A percentile compares a stretch with the other conserved stretches of the same genome.
These are phyloP conservation scores for Capricornis sumatraensis DNA, from an alignment of 2,113 vertebrate species.

Conservation along the genomic window DNA sequence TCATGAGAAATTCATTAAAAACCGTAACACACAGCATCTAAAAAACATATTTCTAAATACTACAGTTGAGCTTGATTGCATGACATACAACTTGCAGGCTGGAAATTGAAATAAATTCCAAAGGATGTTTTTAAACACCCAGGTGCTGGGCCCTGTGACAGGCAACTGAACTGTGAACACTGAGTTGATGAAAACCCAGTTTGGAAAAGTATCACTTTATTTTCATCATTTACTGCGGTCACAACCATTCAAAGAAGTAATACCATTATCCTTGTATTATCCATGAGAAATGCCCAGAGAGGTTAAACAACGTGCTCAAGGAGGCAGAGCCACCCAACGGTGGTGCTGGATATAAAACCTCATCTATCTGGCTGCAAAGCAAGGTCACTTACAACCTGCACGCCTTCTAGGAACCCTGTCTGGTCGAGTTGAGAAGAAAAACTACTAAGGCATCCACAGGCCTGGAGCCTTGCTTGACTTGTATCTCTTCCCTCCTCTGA, in stretches of 20 bases:
- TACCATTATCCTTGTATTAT: background rate
- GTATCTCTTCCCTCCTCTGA: background rate
- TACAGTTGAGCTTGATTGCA: background rate
- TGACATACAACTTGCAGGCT: background rate
- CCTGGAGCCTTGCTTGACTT: background rate
- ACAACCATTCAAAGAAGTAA: background rate
- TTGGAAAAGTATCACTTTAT: background rate
- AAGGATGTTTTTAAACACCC: background rate
- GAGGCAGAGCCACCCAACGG: background rate
- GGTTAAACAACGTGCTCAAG: background rate
- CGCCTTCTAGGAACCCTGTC: background rate
- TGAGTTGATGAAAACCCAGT: background rate
- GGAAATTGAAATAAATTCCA: background rate
- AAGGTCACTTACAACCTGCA: fast-evolving
- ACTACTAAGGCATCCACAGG: too few species aligned
- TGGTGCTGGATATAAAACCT: background rate
- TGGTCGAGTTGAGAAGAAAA: background rate
- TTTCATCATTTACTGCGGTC: background rate
- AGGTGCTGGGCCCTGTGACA: background rate
- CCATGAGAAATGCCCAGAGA: background rate
- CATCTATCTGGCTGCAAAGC: background rate
- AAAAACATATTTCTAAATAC: background rate
- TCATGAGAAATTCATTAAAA: background rate
- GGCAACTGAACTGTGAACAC: background rate
- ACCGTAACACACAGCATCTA: background rate